These are phyloP conservation scores for Frankliniella fusca DNA, from an alignment of 2,888 invertebrate species.

Conservation along the genomic window DNA sequence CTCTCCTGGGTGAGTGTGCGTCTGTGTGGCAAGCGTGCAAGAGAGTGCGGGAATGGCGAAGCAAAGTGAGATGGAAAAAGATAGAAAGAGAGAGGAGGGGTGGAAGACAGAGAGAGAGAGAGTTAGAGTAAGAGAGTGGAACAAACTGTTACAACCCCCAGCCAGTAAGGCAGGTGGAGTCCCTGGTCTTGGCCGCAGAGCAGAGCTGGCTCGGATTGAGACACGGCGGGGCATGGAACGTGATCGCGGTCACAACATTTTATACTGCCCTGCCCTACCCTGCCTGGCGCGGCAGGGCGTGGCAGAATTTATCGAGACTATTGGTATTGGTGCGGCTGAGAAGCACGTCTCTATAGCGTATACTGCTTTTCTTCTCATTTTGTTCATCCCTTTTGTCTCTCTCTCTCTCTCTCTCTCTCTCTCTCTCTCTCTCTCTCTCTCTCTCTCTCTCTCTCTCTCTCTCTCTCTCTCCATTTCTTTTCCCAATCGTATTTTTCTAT, in stretches of 20 bases:
- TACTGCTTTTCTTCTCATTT: too few species aligned
- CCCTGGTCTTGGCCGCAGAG: background rate
- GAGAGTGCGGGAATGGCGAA: too few species aligned
- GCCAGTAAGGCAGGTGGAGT: background rate
- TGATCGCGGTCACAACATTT: conserved; percentile 22
- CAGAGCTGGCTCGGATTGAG: background rate
- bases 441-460: too few species aligned
- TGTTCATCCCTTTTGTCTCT: too few species aligned
- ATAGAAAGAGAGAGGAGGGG: background rate
- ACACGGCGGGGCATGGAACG: background rate
- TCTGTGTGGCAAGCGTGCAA: too few species aligned
- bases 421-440: too few species aligned
- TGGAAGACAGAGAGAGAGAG: background rate
- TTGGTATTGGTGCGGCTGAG: background rate
- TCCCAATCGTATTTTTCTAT: too few species aligned
- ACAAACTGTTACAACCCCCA: conserved; percentile 3
- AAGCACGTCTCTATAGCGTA: background rate
- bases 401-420: too few species aligned
- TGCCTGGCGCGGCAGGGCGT: too few species aligned
- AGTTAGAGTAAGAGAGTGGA: background rate
- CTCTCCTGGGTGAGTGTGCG: too few species aligned
- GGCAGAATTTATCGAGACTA: background rate
- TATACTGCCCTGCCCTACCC: background rate
- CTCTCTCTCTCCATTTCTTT: too few species aligned
- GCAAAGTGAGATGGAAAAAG: too few species aligned